These are phyloP conservation scores for Loriculus beryllinus DNA, from an alignment of 2,797 vertebrate genomes.

Conservation along the genomic window DNA sequence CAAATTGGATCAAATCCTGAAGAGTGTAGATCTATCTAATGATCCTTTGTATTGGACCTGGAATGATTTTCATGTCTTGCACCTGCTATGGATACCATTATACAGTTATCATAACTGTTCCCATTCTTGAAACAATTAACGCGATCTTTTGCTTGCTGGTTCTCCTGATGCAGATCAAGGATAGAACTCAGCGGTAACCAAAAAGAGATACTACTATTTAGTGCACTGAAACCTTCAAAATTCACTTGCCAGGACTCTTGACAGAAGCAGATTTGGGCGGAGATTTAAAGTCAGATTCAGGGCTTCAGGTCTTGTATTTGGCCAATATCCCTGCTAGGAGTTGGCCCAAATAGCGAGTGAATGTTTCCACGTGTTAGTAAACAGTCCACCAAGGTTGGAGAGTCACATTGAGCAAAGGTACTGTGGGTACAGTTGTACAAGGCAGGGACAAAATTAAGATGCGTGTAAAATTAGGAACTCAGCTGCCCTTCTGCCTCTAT, in stretches of 20 bases:
- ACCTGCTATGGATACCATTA: fast-evolving
- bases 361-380: neutral
- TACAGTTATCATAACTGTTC: neutral
- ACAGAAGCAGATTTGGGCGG: neutral
- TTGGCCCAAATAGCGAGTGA: neutral
- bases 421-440: neutral
- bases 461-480: neutral
- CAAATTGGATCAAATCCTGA: neutral
- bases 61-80: neutral
- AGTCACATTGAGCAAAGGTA: neutral
- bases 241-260: neutral
- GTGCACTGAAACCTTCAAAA: neutral
- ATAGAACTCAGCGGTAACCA: neutral
- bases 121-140: neutral
- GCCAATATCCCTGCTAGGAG: neutral
- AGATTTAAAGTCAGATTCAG: neutral
- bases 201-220: neutral
- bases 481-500: neutral
- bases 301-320: neutral
- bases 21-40: fast-evolving
- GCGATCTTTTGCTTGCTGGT: neutral
- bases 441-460: neutral
- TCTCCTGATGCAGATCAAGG: neutral
- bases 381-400: neutral
- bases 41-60: neutral